Percentiles rank a stretch among this genome's conserved stretches.
Conservation (phyloP, 1,140 invertebrate species). For the Alviniconcha marisindica region DNA sequence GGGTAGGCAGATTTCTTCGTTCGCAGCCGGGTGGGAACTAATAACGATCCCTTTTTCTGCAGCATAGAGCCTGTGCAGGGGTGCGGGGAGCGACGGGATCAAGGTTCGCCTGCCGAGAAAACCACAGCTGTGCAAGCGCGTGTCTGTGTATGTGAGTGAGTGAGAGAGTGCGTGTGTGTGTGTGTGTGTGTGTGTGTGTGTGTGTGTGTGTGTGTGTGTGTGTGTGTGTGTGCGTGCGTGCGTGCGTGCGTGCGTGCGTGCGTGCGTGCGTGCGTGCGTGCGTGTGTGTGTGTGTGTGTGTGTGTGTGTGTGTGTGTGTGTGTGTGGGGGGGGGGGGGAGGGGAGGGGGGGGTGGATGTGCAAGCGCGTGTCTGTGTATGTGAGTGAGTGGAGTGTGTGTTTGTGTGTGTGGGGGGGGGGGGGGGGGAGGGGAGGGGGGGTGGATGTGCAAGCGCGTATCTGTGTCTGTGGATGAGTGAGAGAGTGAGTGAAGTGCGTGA, state of each 20-base stretch:
- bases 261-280: background rate
- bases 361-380: background rate
- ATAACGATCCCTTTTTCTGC: no score
- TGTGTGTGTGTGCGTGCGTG: background rate
- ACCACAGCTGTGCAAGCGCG: no score
- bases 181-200: background rate
- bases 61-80: no score
- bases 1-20: no score
- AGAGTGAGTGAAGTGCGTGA: no score
- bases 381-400: background rate
- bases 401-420: no score
- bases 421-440: no score
- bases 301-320: slow-evolving; percentile 10
- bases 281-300: background rate
- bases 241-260: slow-evolving; percentile 5
- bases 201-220: background rate
- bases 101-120: no score
- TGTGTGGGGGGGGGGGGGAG: background rate
- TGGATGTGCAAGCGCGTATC: background rate
- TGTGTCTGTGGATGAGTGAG: no score
- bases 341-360: background rate
- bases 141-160: background rate
- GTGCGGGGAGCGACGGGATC: no score
- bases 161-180: background rate
- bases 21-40: no score